Evolutionary conservation across 2,888 invertebrate genomes (phyloP), one percentile per base, ranked within the genome.

Genomic region (Stegophylla sp.): DNA sequence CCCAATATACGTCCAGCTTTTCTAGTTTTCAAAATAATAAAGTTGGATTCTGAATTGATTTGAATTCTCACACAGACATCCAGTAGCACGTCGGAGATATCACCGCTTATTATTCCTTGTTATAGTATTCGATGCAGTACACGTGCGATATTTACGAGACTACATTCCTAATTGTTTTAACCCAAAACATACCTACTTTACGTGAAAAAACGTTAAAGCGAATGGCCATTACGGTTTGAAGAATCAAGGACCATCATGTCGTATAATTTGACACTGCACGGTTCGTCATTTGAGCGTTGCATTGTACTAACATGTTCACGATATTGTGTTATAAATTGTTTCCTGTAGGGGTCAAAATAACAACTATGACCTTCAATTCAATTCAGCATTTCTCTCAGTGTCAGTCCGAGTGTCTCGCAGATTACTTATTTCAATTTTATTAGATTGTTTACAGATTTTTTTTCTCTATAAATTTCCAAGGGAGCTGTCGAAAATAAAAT

Each of bases 291-390:
- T n/a, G 48, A 48, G 64, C 75, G 64, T 64, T 75, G 75, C 75
- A 75, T 64, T 75, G 64, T 64, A 45, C 15, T 15, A 26, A 75
- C 28, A 48, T 63, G 61, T 15, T n/a, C 28, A 13, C 20, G 13
- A 76, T 43, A 66, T 41, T 43, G 64, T 66, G 64, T 66, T 51
- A 76, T 76, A 66, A 76, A 76, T 76, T 76, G 53, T 76, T 76
- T 76, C 75, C 75, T 76, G 75, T 76, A 76, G 75, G 75, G 75
- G 48, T 76, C 75, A 76, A 76, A 76, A 76, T 66, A 66, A 66
- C 75, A 76, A 66, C 66, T 76, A 26, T 34, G 75, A 66, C 75
- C 75, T 76, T 76, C 51, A 20, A 48, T 34, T 74, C 28, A 76
- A 76, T 76, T 76, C 74, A 34, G 53, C 66, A 41, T 63, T 28